Evolutionary conservation across 1,140 invertebrate species (phyloP), one percentile per base, ranked within the genome.

Genomic region (Contarinia nasturtii): DNA sequence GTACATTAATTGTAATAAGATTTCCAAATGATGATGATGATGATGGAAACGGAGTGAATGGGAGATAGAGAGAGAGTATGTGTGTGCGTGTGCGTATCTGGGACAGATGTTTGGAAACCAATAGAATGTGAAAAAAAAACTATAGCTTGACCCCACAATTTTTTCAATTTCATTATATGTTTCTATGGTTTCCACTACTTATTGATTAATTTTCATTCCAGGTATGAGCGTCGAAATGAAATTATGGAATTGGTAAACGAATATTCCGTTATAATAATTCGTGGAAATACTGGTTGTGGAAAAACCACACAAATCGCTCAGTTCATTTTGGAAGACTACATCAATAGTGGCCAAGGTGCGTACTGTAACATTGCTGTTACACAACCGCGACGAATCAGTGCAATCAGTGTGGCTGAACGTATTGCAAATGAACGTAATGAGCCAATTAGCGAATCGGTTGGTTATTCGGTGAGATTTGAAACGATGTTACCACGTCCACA

Each of bases 281-380:
- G 84, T 41, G 91, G 91, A 46, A 90, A 90, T 50, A 96, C 91
- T 1, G 92, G 92, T n/a, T 94, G 88, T 57, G 92, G 92, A 52
- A 83, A 83, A 66, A 84, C 80, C 1, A 83, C 80, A 0, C 74
- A 88, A 72, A 84, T 93, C 38, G 93, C 89, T 49, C 94, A 98
- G 57, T 97, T 90, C 60, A 93, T 99, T 55, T 62, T 98, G 43
- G 93, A 98, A 62, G 86, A 94, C 59, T 95, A 89, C 57, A 80
- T 95, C 17, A 73, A 77, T n/a, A 83, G 77, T 2, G 82, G 83
- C 0, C 78, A 85, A 65, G 80, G 86, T 47, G 77, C 80, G 21
- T 79, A 80, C 68, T 83, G 86, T 54, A 82, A 88, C 60, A 81
- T 97, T 44, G 80, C 89, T 49, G 83, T 94, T 12, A 97, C 93